phyloP scores from a whole-genome alignment of 1,140 invertebrate species.

The Eriosoma lanigerum region DNA sequence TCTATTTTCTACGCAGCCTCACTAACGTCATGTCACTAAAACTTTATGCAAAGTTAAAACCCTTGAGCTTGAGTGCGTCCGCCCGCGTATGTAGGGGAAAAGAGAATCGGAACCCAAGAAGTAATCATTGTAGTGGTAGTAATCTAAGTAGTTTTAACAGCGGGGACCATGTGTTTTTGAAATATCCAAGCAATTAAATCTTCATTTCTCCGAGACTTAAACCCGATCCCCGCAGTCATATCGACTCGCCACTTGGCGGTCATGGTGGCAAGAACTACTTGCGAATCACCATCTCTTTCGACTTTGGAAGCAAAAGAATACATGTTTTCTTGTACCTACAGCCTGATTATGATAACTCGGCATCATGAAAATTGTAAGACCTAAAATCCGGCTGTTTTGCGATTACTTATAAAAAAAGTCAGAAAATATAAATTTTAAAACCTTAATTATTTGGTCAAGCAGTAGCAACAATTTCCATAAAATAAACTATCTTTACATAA shows the following conservation, averaged over 20 bases:
- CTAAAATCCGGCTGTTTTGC: conserved; percentile 8
- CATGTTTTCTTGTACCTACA: neutral
- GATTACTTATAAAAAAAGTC: too few species aligned
- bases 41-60: too few species aligned
- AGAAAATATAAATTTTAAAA: too few species aligned
- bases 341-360: neutral
- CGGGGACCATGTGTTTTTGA: conserved; percentile 40
- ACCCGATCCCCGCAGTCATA: neutral
- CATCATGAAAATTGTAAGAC: neutral
- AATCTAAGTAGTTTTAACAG: neutral
- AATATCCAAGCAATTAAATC: conserved; percentile 35
- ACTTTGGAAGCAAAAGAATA: neutral
- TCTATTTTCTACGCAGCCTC: too few species aligned
- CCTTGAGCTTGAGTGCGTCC: too few species aligned
- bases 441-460: too few species aligned
- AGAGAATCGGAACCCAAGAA: too few species aligned
- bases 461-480: too few species aligned
- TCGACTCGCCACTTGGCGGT: too few species aligned
- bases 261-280: neutral
- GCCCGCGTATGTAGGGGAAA: too few species aligned
- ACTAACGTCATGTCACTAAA: too few species aligned
- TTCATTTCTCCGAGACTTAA: conserved; percentile 13
- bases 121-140: neutral
- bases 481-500: too few species aligned
- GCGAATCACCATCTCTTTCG: neutral